Percentiles rank a stretch among this genome's conserved stretches.
Conservation (phyloP, 2,888 invertebrate species). For the Orchesella flavescens region DNA sequence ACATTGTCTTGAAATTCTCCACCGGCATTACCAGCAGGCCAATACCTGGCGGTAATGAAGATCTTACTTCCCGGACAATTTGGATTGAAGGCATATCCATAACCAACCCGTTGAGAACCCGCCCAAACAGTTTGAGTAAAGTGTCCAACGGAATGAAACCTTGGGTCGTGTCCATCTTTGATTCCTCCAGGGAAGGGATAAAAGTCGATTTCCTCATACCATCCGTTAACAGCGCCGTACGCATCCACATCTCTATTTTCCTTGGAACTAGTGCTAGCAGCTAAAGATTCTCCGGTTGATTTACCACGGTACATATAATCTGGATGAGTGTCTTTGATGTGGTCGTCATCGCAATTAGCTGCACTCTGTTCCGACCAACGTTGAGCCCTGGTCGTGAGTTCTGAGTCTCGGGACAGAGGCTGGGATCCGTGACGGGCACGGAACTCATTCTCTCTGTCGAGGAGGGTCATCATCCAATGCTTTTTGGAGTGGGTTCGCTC, state of each 20-base stretch:
- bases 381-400: conserved; percentile 11
- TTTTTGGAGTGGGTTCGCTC: not conserved
- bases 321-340: not conserved
- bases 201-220: conserved; percentile 15
- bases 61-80: no score
- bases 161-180: no score
- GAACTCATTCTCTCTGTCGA: conserved; percentile 2
- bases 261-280: not conserved
- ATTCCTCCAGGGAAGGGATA: not conserved
- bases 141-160: no score
- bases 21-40: no score
- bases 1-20: no score
- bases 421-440: not conserved
- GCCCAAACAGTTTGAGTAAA: no score
- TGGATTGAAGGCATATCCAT: no score
- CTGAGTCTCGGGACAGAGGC: not conserved
- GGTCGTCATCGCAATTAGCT: not conserved
- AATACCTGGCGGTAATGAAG: no score
- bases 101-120: no score
- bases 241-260: not conserved
- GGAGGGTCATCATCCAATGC: not conserved
- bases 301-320: not conserved
- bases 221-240: not conserved
- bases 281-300: not conserved
- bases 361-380: not conserved